Percentiles rank a stretch among this genome's conserved stretches.
Evolutionary conservation across 2,113 vertebrate species (phyloP).

Genomic region (Tragulus kanchil): DNA sequence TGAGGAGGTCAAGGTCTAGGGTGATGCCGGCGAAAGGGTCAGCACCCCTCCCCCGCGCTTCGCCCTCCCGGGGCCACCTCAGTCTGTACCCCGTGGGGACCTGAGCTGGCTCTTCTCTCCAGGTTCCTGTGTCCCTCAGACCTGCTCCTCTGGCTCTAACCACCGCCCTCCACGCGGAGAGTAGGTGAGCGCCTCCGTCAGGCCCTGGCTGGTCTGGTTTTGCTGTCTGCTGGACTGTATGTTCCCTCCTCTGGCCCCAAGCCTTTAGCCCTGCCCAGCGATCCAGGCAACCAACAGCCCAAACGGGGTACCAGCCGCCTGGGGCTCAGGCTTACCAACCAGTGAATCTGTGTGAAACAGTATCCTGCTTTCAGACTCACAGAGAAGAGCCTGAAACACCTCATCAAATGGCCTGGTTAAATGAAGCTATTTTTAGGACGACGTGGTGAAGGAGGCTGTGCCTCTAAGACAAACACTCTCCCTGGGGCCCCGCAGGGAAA

Average conservation of each 20-base stretch:
- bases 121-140: not conserved
- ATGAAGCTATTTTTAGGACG: slow-evolving; percentile 63
- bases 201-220: not conserved
- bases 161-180: not conserved
- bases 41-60: rapidly evolving
- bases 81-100: not conserved
- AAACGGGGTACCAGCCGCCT: not conserved
- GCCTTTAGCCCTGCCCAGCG: not conserved
- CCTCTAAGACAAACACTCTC: slow-evolving; percentile 4
- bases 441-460: slow-evolving; percentile 19
- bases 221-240: rapidly evolving
- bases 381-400: slow-evolving; percentile 38
- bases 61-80: not conserved
- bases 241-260: not conserved
- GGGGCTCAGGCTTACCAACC: not conserved
- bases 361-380: slow-evolving; percentile 41
- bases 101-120: not conserved
- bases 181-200: not conserved
- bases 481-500: not conserved
- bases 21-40: not conserved
- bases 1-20: not conserved
- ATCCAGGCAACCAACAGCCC: not conserved
- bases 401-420: slow-evolving; percentile 1
- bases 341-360: slow-evolving; percentile 52
- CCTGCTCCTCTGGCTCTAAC: not conserved